Percentiles rank a stretch among this genome's conserved stretches.
Evolutionary conservation across 92 coral and sea anemone genomes (phyloP).

Genomic region (Chrysogorgia sp.): DNA sequence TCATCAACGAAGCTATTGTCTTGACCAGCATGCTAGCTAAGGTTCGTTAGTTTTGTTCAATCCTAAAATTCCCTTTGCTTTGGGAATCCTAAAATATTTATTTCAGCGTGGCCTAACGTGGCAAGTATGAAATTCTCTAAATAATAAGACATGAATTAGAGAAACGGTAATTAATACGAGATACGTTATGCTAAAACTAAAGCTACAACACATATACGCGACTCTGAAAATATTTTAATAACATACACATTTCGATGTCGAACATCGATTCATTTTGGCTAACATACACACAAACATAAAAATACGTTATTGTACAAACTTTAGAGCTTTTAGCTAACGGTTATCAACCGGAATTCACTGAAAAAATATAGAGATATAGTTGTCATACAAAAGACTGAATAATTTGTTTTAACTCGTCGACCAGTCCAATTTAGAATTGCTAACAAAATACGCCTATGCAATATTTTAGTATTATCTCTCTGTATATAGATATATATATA

Average conservation of each 20-base stretch:
- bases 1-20: neutral
- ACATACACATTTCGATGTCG: neutral
- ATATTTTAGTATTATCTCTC: constrained; percentile 3
- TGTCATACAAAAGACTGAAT: constrained; percentile 7
- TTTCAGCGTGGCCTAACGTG: too few relatives aligned
- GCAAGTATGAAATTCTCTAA: too few relatives aligned
- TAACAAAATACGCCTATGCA: constrained; percentile 1
- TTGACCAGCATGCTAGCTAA: neutral
- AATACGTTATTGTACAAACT: constrained; percentile 38
- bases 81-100: too few relatives aligned
- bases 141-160: too few relatives aligned
- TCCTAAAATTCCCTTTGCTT: too few relatives aligned
- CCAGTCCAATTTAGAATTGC: constrained; percentile 23
- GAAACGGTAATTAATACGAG: too few relatives aligned
- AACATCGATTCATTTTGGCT: neutral
- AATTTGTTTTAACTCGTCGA: constrained; percentile 27
- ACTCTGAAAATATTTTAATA: constrained; percentile 16
- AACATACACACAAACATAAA: constrained; percentile 23
- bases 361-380: constrained; percentile 1
- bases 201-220: neutral
- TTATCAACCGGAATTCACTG: constrained; percentile 8
- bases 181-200: too few relatives aligned
- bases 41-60: too few relatives aligned
- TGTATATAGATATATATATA: constrained; percentile 4
- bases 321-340: constrained; percentile 31